Evolutionary conservation across 2,113 vertebrate species (phyloP).

Genomic region (Scomber colias): DNA sequence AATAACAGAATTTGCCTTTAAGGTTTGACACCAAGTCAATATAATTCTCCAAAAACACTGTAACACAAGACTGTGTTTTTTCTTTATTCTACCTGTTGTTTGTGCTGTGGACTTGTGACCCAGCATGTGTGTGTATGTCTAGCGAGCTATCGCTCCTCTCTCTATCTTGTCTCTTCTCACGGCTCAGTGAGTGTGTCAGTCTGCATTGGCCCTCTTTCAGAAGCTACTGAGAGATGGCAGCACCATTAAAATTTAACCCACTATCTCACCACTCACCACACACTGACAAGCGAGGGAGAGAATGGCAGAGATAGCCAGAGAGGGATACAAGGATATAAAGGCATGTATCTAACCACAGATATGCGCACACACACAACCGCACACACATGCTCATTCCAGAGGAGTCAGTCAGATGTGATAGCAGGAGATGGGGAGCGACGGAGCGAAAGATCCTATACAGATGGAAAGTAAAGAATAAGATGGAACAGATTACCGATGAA

Average conservation of each 20-base stretch:
- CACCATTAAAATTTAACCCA: constrained; percentile 86
- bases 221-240: constrained; percentile 82
- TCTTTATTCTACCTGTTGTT: constrained; percentile 63
- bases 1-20: constrained; percentile 2
- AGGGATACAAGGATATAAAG: constrained; percentile 57
- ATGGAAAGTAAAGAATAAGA: constrained; percentile 75
- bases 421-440: constrained; percentile 71
- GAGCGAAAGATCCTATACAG: constrained; percentile 74
- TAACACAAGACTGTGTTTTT: constrained; percentile 2
- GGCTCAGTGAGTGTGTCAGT: constrained; percentile 83
- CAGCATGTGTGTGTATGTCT: constrained; percentile 55
- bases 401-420: constrained; percentile 71
- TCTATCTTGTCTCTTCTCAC: constrained; percentile 76
- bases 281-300: constrained; percentile 54
- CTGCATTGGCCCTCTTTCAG: constrained; percentile 75
- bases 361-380: constrained; percentile 34
- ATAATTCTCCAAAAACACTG: constrained; percentile 1
- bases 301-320: constrained; percentile 53
- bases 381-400: constrained; percentile 42
- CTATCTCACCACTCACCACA: constrained; percentile 75
- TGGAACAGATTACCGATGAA: constrained; percentile 69
- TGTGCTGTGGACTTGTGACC: constrained; percentile 58
- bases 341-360: constrained; percentile 61
- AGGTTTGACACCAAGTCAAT: constrained; percentile 1
- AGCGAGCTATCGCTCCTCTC: constrained; percentile 59